These are phyloP conservation scores for Cryptomyrus ogoouensis DNA, from an alignment of 2,113 vertebrate genomes.

Conservation along the genomic window DNA sequence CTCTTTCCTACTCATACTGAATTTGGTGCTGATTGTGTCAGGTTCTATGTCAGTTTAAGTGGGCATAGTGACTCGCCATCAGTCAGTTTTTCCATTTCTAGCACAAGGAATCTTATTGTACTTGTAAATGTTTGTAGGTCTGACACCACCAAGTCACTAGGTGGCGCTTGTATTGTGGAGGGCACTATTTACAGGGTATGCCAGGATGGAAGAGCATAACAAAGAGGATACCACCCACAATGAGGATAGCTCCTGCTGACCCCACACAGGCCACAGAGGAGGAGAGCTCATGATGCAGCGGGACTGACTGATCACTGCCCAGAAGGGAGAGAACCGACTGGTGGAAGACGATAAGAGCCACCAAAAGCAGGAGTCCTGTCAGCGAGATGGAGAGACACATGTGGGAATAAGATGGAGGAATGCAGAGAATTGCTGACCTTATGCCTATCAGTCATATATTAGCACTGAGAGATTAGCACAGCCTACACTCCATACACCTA, in stretches of 20 bases:
- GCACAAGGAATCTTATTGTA: not conserved
- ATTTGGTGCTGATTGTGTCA: not conserved
- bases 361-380: slow-evolving; percentile 73
- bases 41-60: slow-evolving; percentile 6
- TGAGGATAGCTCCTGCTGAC: slow-evolving; percentile 64
- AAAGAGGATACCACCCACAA: slow-evolving; percentile 67
- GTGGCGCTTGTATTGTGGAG: slow-evolving; percentile 53
- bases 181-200: slow-evolving; percentile 63
- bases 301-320: slow-evolving; percentile 56
- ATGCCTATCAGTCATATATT: not conserved
- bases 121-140: not conserved
- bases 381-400: not conserved
- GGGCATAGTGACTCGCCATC: not conserved
- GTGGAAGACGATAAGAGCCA: slow-evolving; percentile 74
- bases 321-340: slow-evolving; percentile 69
- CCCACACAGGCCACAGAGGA: slow-evolving; percentile 77
- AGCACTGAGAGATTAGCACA: not conserved
- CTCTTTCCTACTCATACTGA: not conserved
- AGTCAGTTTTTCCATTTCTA: slow-evolving; percentile 17
- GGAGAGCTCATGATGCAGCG: slow-evolving; percentile 70
- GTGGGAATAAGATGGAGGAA: not conserved
- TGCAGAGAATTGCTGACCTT: not conserved
- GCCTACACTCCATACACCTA: not conserved
- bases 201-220: slow-evolving; percentile 65
- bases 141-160: slow-evolving; percentile 38